phyloP scores from a whole-genome alignment of 37 sponge, comb jelly and placozoan genomes.

The Ianthella basta region DNA sequence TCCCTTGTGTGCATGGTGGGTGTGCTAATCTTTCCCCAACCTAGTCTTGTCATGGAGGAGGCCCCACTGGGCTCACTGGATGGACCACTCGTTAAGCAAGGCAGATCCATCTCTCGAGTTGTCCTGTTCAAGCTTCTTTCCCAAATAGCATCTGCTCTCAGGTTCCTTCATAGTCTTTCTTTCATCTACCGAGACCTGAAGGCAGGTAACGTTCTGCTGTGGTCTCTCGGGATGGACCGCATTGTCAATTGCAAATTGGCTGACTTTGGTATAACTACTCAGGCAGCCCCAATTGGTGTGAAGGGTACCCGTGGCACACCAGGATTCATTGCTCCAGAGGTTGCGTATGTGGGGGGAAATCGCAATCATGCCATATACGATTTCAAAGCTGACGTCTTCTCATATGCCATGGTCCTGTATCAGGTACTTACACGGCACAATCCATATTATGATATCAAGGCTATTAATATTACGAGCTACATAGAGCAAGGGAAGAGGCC shows the following conservation, averaged over 20 bases:
- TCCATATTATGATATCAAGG: conserved; percentile 27
- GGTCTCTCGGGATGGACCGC: conserved; percentile 41
- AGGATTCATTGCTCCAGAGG: conserved; percentile 64
- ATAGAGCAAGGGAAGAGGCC: conserved; percentile 39
- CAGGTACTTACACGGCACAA: conserved; percentile 37
- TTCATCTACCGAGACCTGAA: conserved; percentile 61
- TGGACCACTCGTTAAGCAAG: conserved; percentile 13
- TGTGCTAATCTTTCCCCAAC: conserved; percentile 28
- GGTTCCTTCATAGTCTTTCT: conserved; percentile 34
- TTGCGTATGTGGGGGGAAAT: conserved; percentile 5
- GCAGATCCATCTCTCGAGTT: conserved; percentile 18
- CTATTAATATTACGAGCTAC: background rate
- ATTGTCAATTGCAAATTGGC: conserved; percentile 55
- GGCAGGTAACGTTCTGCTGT: conserved; percentile 59
- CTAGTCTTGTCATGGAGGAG: conserved; percentile 54
- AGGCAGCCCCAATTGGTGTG: conserved; percentile 36
- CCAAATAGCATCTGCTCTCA: conserved; percentile 58
- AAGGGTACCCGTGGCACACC: conserved; percentile 41
- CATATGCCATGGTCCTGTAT: conserved; percentile 55
- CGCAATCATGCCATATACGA: conserved; percentile 22
- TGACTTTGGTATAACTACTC: conserved; percentile 38
- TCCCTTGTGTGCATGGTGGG: conserved; percentile 61
- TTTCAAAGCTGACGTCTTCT: conserved; percentile 53
- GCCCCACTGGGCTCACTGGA: conserved; percentile 55
- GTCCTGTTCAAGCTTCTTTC: conserved; percentile 46